These are phyloP conservation scores for Gnathonemus longibarbis DNA, from an alignment of 2,113 vertebrate genomes.

Conservation along the genomic window DNA sequence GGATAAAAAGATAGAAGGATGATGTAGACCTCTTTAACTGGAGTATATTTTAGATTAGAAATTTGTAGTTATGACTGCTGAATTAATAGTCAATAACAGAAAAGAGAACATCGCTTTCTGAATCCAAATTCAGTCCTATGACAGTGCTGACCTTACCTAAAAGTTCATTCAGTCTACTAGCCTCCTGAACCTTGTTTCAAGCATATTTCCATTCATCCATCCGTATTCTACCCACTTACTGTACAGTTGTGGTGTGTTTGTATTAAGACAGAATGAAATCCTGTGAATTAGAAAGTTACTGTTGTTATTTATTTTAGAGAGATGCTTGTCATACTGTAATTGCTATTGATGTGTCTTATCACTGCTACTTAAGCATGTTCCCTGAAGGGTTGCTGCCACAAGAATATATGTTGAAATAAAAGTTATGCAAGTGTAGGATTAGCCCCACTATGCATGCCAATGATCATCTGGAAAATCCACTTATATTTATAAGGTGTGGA, in stretches of 20 bases:
- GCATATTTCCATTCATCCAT: neutral
- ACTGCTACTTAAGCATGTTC: neutral
- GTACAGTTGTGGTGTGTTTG: neutral
- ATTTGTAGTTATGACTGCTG: neutral
- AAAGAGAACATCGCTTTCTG: neutral
- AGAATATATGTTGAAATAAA: neutral
- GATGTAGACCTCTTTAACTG: neutral
- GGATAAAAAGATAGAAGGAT: neutral
- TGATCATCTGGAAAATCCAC: neutral
- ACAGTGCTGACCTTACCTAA: neutral
- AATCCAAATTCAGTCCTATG: neutral
- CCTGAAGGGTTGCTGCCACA: neutral
- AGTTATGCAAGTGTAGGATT: neutral
- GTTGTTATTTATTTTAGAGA: neutral
- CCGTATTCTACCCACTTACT: neutral
- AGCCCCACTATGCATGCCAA: neutral
- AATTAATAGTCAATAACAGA: neutral
- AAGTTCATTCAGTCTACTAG: neutral
- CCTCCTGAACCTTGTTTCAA: neutral
- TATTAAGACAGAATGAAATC: neutral
- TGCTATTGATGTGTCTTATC: neutral
- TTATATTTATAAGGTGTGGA: neutral
- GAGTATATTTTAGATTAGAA: neutral
- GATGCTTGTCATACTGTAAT: neutral
- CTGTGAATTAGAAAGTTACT: neutral